Evolutionary conservation across 2,113 vertebrate genomes (phyloP).

Genomic region (Camelus dromedarius): DNA sequence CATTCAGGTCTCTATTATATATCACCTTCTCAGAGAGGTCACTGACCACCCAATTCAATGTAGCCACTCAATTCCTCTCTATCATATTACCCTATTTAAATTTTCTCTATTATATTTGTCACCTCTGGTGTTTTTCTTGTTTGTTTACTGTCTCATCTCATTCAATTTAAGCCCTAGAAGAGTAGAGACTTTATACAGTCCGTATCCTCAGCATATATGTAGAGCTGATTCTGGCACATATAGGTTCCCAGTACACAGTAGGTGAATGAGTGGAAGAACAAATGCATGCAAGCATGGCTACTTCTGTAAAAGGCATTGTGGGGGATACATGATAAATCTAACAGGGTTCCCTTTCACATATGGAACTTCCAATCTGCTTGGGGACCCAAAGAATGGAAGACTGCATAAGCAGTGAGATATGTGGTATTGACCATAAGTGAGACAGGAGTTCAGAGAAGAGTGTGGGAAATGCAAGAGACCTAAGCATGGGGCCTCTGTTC

Average conservation of each 20-base stretch:
- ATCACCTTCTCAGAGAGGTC: not conserved
- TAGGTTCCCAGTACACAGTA: not conserved
- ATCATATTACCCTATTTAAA: not conserved
- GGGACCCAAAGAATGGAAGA: not conserved
- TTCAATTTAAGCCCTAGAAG: not conserved
- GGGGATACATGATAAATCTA: not conserved
- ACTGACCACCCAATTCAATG: not conserved
- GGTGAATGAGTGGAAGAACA: not conserved
- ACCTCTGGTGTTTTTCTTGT: not conserved
- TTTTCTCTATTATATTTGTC: not conserved
- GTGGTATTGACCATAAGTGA: conserved; percentile 67
- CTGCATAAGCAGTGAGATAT: not conserved
- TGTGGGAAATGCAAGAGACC: conserved; percentile 69
- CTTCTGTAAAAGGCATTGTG: not conserved
- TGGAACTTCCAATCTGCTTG: not conserved
- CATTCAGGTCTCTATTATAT: not conserved
- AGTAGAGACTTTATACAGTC: not conserved
- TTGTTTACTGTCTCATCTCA: not conserved
- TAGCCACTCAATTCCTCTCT: not conserved
- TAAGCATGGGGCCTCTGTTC: not conserved
- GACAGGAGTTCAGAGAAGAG: conserved; percentile 53
- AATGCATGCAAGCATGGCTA: not conserved
- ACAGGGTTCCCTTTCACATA: not conserved
- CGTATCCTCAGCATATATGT: not conserved
- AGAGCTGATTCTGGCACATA: not conserved